Base-by-base conservation (phyloP, 2,888 invertebrate genomes). In the Synergus itoensis region DNA sequence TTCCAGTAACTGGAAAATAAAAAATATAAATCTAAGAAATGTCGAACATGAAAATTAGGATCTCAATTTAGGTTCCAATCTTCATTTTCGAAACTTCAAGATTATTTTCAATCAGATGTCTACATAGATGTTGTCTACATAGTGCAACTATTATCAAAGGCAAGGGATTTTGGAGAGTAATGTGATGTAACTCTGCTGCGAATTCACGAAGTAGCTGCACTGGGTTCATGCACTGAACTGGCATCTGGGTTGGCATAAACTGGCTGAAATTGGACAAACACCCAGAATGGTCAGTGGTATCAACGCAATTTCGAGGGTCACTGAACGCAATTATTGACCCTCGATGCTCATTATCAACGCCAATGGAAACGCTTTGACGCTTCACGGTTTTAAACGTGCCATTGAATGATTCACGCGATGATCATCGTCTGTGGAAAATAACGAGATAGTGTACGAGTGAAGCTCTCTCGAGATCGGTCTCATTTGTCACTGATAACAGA, bases 311-410 rank as follows among this genome's bases (percentile, higher is more conserved):
- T 87, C 85, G 84, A 82, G 85, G 83, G 76, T 83, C 85, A 78
- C 80, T 81, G 85, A 80, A 85, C 82, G 83, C 84, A 83, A 87
- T 89, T 86, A 87, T 85, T 82, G 80, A 78, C 78, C 84, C 81
- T 79, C 84, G 83, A 82, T 84, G 80, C 85, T 86, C 86, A 85
- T 88, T 86, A 86, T 57, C 79, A 16, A 48, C 36, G 73, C 48
- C 36, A 53, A 73, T 73, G n/a, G 73, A 28, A 53, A 12, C 73
- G 48, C 48, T 73, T 73, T 73, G 73, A 73, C 73, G 73, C 73
- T 73, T 73, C 73, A 73, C 48, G 48, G 73, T 73, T 73, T 73
- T 73, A 73, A 73, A 73, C 73, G n/a, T 53, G 53, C 36, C 73
- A 40, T 73, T 53, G 28, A 76, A 41, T 62, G 76, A 57, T 28